phyloP scores from a whole-genome alignment of 2,888 invertebrate species.

The Glaucopsyche alexis region DNA sequence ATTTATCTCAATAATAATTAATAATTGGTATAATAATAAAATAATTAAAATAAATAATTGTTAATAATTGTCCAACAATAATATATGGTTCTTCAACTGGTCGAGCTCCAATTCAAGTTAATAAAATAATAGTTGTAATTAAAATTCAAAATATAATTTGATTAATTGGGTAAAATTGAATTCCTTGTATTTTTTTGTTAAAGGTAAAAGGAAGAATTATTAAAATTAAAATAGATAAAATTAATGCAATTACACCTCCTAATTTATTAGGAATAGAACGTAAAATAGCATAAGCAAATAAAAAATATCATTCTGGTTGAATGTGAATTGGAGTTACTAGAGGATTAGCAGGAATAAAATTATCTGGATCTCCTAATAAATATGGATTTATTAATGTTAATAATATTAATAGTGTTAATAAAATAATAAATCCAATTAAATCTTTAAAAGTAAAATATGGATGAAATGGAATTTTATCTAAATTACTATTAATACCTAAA shows the following conservation, averaged over 20 bases:
- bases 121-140: conserved; percentile 75
- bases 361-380: conserved; percentile 85
- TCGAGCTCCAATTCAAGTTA: conserved; percentile 86
- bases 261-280: conserved; percentile 89
- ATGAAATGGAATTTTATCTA: conserved; percentile 85
- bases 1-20: conserved; percentile 77
- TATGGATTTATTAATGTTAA: conserved; percentile 79
- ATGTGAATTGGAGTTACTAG: conserved; percentile 86
- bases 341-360: conserved; percentile 85
- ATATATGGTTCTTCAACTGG: conserved; percentile 84
- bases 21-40: conserved; percentile 77
- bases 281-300: conserved; percentile 90
- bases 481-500: conserved; percentile 82
- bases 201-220: conserved; percentile 80
- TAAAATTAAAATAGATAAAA: conserved; percentile 84
- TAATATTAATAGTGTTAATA: conserved; percentile 74
- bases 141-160: conserved; percentile 82
- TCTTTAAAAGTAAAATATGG: conserved; percentile 84
- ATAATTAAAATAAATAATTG: conserved; percentile 79
- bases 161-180: conserved; percentile 81
- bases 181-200: conserved; percentile 79
- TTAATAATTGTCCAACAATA: conserved; percentile 80
- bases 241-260: conserved; percentile 85
- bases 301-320: conserved; percentile 92
- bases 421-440: conserved; percentile 79